phyloP scores from a whole-genome alignment of 2,888 invertebrate genomes.

The Desoria tigrina region DNA sequence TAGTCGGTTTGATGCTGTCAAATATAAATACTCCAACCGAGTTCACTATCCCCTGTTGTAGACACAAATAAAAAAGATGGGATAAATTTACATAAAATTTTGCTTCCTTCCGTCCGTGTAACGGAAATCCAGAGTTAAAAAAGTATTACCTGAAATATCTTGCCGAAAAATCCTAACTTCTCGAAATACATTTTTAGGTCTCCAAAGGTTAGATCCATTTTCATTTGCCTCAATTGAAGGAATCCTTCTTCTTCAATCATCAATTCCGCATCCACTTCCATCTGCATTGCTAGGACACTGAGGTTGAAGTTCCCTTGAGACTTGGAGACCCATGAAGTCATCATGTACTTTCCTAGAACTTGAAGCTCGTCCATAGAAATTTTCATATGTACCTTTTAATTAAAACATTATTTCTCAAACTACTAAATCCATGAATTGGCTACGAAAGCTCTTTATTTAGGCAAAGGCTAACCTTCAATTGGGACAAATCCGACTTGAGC shows the following conservation, averaged over 20 bases:
- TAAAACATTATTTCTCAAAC: constrained; percentile 58
- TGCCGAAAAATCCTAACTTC: constrained; percentile 75
- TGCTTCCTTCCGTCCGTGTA: no score
- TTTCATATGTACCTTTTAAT: constrained; percentile 17
- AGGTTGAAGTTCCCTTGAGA: constrained; percentile 75
- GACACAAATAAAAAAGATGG: not conserved
- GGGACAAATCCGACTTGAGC: constrained; percentile 70
- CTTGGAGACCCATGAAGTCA: constrained; percentile 69
- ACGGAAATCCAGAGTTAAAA: no score
- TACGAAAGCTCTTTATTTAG: constrained; percentile 68
- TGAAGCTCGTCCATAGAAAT: constrained; percentile 13
- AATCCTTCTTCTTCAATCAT: constrained; percentile 64
- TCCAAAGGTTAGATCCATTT: constrained; percentile 73
- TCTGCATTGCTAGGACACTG: constrained; percentile 69
- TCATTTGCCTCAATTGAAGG: constrained; percentile 69
- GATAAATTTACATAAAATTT: no score
- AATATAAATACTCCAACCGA: constrained; percentile 79
- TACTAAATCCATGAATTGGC: constrained; percentile 69
- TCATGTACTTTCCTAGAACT: constrained; percentile 68
- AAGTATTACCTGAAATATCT: constrained; percentile 60
- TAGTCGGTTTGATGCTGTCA: constrained; percentile 80
- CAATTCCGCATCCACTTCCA: constrained; percentile 65
- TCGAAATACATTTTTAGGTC: constrained; percentile 77
- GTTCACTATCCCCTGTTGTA: constrained; percentile 70
- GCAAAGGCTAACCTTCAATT: constrained; percentile 75